Evolutionary conservation across 2,888 invertebrate species (phyloP).

Genomic region (Dorcus hopei): DNA sequence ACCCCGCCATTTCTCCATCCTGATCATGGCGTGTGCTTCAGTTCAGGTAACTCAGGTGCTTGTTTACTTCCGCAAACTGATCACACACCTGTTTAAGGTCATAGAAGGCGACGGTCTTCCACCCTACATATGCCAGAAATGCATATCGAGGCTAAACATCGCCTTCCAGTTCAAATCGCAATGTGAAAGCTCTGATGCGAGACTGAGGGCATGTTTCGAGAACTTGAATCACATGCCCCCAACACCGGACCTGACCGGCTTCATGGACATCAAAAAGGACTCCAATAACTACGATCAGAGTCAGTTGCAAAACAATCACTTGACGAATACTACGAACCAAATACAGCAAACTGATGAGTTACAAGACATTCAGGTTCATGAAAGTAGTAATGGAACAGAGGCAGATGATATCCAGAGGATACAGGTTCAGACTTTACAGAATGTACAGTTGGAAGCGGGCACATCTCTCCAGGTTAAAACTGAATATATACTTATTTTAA

Average conservation of each 20-base stretch:
- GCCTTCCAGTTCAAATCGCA: constrained; percentile 49
- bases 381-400: neutral
- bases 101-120: constrained; percentile 47
- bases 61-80: neutral
- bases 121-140: constrained; percentile 47
- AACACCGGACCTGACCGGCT: constrained; percentile 38
- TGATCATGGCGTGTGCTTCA: constrained; percentile 49
- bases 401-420: constrained; percentile 18
- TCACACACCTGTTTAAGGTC: constrained; percentile 37
- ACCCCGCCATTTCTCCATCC: constrained; percentile 47
- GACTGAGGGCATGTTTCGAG: constrained; percentile 44
- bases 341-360: constrained; percentile 4
- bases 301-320: neutral
- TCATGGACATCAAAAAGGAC: constrained; percentile 37
- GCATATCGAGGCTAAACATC: constrained; percentile 45
- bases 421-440: constrained; percentile 29
- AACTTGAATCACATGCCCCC: constrained; percentile 36
- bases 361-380: constrained; percentile 8
- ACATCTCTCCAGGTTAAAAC: constrained; percentile 16
- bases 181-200: constrained; percentile 47
- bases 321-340: constrained; percentile 1
- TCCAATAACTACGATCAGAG: constrained; percentile 4
- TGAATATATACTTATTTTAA: neutral
- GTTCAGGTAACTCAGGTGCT: constrained; percentile 41
- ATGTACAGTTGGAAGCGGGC: constrained; percentile 31